Base-by-base conservation (phyloP, 2,113 vertebrate species). In the Aythya baeri region DNA sequence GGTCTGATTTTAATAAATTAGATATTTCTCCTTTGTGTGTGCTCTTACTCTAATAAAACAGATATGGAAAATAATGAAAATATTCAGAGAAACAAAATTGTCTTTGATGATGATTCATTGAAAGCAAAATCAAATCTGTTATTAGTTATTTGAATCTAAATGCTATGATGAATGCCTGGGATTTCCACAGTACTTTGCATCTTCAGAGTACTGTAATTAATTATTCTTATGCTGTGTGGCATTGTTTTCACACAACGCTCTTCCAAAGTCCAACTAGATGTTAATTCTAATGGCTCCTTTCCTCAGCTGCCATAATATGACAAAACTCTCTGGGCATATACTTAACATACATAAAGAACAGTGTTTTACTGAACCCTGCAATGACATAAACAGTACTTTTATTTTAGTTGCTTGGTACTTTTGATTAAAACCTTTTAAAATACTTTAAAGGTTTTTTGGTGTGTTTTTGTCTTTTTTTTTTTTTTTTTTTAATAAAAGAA, bases 51-150 rank as follows among this genome's bases (percentile, higher is more conserved):
- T 75, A 61, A 90, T 68, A 88, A 83, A 88, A 88, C 27, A 57
- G 22, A 83, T 59, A 85, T 10, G 22, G 65, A 93, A 93, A 29
- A 73, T 0, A 59, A 11, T 6, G 57, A 83, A 91, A 88, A 86
- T 71, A 88, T 58, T 78, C 83, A 72, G 32, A 68, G 31, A 58
- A 88, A 86, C 31, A 58, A 82, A 58, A 86, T 68, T 84, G 91
- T 41, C 16, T 88, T 71, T 86, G 68, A 52, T 82, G 70, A 84
- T 65, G 70, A 78, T 29, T 66, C 80, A 92, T 11, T 86, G 44
- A 83, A 94, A 92, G 38, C 57, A 90, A 93, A 95, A 90, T 54
- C 88, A 79, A 88, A 88, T 73, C 65, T 81, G 52, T 58, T 91
- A 91, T 94, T 81, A 94, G 31, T 49, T 70, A 80, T 70, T 52